These are phyloP conservation scores for Girardinichthys multiradiatus DNA, from an alignment of 2,113 vertebrate species.

Conservation along the genomic window DNA sequence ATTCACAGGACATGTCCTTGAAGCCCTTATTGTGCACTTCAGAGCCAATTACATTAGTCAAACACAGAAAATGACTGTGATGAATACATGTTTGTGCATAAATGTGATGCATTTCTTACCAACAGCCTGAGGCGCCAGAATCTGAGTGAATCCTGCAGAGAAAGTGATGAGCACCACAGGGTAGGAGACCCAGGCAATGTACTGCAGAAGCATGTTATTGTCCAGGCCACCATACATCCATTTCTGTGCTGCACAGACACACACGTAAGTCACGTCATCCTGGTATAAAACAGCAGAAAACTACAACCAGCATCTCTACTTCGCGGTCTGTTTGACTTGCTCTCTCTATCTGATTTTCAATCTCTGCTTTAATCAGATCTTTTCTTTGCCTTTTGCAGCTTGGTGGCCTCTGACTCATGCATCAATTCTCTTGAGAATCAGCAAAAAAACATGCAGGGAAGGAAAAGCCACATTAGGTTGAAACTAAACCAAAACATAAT, in stretches of 20 bases:
- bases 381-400: slow-evolving; percentile 6
- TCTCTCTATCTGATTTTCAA: neutral
- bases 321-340: slow-evolving; percentile 5
- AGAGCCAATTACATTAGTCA: slow-evolving; percentile 47
- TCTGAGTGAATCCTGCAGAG: slow-evolving; percentile 98
- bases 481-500: neutral
- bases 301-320: neutral
- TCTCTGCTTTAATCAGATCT: neutral
- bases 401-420: neutral
- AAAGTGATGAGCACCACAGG: slow-evolving; percentile 98
- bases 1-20: slow-evolving; percentile 40
- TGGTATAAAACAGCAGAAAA: slow-evolving; percentile 27
- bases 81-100: slow-evolving; percentile 31
- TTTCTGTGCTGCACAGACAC: slow-evolving; percentile 90
- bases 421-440: neutral
- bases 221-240: slow-evolving; percentile 97
- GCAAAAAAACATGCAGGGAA: neutral
- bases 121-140: slow-evolving; percentile 95
- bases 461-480: neutral
- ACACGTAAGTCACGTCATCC: slow-evolving; percentile 36
- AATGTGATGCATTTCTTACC: slow-evolving; percentile 78
- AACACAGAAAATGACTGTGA: slow-evolving; percentile 24
- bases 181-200: slow-evolving; percentile 98
- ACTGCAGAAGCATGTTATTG: slow-evolving; percentile 92
- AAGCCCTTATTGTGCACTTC: slow-evolving; percentile 32